These are phyloP conservation scores for Lepus townsendii DNA, from an alignment of 2,797 vertebrate species.

Conservation along the genomic window DNA sequence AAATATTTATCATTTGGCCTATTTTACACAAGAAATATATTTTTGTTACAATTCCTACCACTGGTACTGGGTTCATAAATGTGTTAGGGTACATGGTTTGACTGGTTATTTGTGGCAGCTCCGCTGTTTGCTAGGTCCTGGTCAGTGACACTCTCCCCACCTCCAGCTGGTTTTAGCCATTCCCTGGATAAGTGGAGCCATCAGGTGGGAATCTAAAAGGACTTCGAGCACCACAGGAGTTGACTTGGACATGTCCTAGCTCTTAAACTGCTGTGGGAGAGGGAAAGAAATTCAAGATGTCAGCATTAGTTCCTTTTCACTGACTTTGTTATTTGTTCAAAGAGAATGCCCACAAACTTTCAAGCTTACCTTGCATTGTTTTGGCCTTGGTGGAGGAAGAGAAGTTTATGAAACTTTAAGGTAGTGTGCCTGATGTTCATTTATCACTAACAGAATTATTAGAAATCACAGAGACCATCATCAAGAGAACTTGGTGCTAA, in stretches of 20 bases:
- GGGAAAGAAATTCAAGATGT: not conserved
- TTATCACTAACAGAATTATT: conserved; percentile 7
- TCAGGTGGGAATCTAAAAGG: not conserved
- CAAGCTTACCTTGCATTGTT: not conserved
- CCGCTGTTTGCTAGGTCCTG: not conserved
- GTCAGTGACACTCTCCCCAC: not conserved
- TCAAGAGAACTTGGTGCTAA: conserved; percentile 2
- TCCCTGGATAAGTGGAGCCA: not conserved
- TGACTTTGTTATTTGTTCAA: not conserved
- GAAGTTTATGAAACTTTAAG: not conserved
- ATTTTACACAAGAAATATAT: conserved; percentile 33
- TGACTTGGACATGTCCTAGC: not conserved
- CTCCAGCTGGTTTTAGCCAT: not conserved
- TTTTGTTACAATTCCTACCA: conserved; percentile 9
- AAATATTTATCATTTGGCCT: conserved; percentile 37
- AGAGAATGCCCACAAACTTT: not conserved
- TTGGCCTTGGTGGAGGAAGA: not conserved
- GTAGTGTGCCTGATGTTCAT: not conserved
- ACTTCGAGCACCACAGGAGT: not conserved
- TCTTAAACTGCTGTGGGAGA: not conserved
- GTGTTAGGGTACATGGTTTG: not conserved
- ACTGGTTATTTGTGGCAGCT: not conserved
- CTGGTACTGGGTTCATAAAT: not conserved
- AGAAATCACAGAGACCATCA: not conserved
- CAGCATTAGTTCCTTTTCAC: not conserved